Evolutionary conservation across 2,797 vertebrate genomes (phyloP).

Genomic region (Bradypus variegatus): DNA sequence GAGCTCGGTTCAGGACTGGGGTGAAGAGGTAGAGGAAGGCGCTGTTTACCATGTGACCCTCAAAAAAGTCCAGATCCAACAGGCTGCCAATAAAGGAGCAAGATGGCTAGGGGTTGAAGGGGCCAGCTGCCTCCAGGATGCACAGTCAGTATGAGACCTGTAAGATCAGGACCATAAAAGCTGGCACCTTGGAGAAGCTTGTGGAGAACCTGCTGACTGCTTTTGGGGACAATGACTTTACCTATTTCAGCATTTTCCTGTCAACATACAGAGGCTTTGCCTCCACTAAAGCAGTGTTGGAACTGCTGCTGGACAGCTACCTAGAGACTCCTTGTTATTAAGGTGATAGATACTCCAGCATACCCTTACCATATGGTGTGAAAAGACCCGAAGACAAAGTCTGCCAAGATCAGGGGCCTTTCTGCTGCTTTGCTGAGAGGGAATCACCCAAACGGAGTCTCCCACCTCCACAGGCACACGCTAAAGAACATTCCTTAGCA

Average conservation of each 20-base stretch:
- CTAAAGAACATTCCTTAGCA: too few relatives aligned
- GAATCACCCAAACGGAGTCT: too few relatives aligned
- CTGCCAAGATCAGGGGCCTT: too few relatives aligned
- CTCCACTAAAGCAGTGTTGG: constrained; percentile 84
- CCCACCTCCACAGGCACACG: too few relatives aligned
- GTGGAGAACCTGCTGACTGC: constrained; percentile 94
- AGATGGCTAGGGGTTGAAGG: constrained; percentile 95
- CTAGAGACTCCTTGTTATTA: too few relatives aligned
- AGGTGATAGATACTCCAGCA: too few relatives aligned
- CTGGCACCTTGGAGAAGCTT: constrained; percentile 91
- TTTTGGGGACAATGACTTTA: constrained; percentile 93
- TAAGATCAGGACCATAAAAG: constrained; percentile 93
- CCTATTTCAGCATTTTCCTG: constrained; percentile 94
- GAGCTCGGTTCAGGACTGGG: constrained; percentile 94
- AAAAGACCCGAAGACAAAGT: too few relatives aligned
- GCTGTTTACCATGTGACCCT: constrained; percentile 95
- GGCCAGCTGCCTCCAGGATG: constrained; percentile 88
- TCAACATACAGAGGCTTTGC: constrained; percentile 92
- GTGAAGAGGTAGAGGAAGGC: constrained; percentile 95
- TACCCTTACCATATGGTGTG: too few relatives aligned
- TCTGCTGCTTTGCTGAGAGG: too few relatives aligned
- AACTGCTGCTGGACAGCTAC: constrained; percentile 88
- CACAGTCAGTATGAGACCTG: constrained; percentile 92
- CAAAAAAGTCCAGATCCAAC: constrained; percentile 93
- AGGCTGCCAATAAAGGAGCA: constrained; percentile 95